Conservation (phyloP, 2,888 invertebrate genomes). For the Drosophila kambysellisi region DNA sequence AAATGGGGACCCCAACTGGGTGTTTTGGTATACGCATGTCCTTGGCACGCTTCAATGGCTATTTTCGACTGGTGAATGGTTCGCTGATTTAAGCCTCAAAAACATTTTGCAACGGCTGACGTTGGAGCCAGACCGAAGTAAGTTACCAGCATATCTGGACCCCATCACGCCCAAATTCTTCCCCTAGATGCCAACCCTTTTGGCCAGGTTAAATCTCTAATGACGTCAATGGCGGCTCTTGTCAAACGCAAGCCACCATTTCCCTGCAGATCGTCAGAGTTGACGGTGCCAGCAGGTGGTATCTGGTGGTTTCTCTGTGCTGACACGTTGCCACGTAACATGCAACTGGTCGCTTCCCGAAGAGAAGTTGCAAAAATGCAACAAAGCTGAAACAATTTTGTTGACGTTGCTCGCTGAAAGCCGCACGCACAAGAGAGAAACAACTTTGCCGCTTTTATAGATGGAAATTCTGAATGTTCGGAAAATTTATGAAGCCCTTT, state of each 20-base stretch:
- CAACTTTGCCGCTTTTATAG: slow-evolving; percentile 24
- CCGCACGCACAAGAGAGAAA: slow-evolving; percentile 21
- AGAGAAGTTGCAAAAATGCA: slow-evolving; percentile 49
- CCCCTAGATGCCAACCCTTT: slow-evolving; percentile 1
- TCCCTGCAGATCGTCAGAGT: slow-evolving; percentile 3
- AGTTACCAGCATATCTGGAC: not conserved
- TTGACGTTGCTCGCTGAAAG: slow-evolving; percentile 29
- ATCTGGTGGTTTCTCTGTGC: slow-evolving; percentile 34
- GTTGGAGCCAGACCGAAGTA: slow-evolving; percentile 15
- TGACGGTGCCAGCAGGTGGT: slow-evolving; percentile 1
- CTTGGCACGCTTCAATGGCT: slow-evolving; percentile 58
- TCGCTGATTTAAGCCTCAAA: slow-evolving; percentile 52
- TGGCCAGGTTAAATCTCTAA: slow-evolving; percentile 44
- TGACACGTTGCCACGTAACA: slow-evolving; percentile 71
- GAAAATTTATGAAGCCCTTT: not conserved
- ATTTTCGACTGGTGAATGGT: slow-evolving; percentile 30
- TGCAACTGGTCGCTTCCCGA: slow-evolving; percentile 66
- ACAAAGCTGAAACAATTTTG: slow-evolving; percentile 39
- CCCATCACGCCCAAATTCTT: not conserved
- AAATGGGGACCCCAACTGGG: not conserved
- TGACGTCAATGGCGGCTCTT: slow-evolving; percentile 60
- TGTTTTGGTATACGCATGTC: slow-evolving; percentile 44
- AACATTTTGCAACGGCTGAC: slow-evolving; percentile 47
- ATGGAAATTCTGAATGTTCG: slow-evolving; percentile 6
- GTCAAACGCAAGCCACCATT: slow-evolving; percentile 42